A percentile compares a stretch with the other conserved stretches of the same genome.
phyloP scores from a whole-genome alignment of 2,113 vertebrate species.

The Daubentonia madagascariensis region DNA sequence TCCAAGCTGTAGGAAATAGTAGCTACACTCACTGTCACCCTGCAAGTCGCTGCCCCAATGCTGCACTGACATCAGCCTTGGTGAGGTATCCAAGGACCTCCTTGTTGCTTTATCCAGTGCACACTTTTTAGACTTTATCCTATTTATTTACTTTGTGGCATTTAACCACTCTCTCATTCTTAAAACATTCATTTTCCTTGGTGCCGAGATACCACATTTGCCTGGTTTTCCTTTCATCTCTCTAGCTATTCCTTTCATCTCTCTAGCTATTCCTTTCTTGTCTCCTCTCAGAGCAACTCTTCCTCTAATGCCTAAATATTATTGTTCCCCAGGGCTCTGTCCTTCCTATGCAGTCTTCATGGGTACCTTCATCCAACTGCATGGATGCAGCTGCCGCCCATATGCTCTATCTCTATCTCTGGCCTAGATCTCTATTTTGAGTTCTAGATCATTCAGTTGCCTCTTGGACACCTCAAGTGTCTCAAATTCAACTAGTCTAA shows the following conservation, averaged over 20 bases:
- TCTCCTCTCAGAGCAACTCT: too few relatives aligned
- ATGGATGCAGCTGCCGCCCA: not conserved
- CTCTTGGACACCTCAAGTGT: slow-evolving; percentile 46
- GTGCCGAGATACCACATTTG: not conserved
- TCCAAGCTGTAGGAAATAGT: not conserved
- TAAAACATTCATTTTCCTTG: not conserved
- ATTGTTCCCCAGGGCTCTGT: not conserved
- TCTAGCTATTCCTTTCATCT: not conserved
- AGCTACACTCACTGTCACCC: not conserved
- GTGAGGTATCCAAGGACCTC: not conserved
- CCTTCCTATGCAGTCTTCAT: not conserved
- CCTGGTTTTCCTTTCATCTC: not conserved
- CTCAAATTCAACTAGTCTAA: slow-evolving; percentile 58
- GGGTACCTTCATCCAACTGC: not conserved
- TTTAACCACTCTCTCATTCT: not conserved
- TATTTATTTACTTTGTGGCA: not conserved
- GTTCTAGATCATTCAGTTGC: slow-evolving; percentile 63
- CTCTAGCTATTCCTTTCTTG: not conserved
- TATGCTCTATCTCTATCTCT: not conserved
- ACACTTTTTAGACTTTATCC: not conserved
- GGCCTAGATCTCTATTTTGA: slow-evolving; percentile 67
- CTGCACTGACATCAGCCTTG: too few relatives aligned
- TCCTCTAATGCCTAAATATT: not conserved
- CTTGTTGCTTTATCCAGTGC: not conserved
- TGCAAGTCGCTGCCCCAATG: too few relatives aligned